Base-by-base conservation (phyloP, 2,888 invertebrate genomes). In the Phragmatobia fuliginosa region DNA sequence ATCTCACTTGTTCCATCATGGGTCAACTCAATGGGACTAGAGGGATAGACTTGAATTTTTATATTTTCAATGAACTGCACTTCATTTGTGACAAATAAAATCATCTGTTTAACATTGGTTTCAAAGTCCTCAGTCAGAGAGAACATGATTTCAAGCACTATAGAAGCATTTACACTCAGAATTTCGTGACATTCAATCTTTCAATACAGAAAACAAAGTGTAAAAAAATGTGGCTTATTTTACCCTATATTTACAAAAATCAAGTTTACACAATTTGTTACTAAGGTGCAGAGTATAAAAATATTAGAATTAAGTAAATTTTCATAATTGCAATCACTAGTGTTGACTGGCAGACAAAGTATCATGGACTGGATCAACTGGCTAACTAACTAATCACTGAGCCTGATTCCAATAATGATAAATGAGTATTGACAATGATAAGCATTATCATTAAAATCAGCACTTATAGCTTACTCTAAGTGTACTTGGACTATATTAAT, bases 361-460 rank as follows among this genome's bases (percentile, higher is more conserved):
- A 80, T 76, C 78, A 81, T 74, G 76, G 77, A 83, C 79, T 79
- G 78, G 62, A 72, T 77, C 75, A 74, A 79, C 80, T 84, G 85
- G 80, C 82, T 82, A 83, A 81, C 84, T 85, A 88, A 78, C 84
- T 87, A 85, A 87, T 78, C 83, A 86, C 89, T 90, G 90, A 90
- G 90, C 89, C 83, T 85, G 86, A 81, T 73, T 82, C 82, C 78
- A 74, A 73, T 85, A 88, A 90, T 88, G 87, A 89, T 87, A 88
- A 85, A 92, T 94, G 94, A 94, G 94, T 94, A 94, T 94, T 94
- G 90, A 91, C 88, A 91, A 89, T 90, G 88, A 86, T 88, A 88
- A 89, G 89, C 88, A 90, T 91, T 87, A 90, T 90, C 90, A 85
- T 87, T 82, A 79, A 81, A 85, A 83, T 83, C 87, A 91, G 90